These are phyloP conservation scores for Drosophila rubida DNA, from an alignment of 2,888 invertebrate genomes.

Conservation along the genomic window DNA sequence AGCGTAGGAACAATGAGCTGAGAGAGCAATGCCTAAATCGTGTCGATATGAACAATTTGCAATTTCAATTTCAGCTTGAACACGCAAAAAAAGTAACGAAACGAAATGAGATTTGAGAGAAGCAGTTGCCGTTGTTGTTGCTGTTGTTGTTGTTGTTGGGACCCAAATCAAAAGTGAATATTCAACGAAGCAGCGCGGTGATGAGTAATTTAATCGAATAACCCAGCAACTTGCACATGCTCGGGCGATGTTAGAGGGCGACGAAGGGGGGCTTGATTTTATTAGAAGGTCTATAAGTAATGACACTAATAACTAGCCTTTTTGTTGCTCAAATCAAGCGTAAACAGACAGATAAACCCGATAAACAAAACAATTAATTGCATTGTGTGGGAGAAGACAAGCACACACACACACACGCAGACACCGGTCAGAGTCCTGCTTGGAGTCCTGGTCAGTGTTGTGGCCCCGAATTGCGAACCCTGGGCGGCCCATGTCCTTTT, in stretches of 20 bases:
- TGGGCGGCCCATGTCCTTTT: conserved; percentile 55
- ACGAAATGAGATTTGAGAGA: too few species aligned
- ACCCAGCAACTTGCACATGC: background rate
- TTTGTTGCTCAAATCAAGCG: conserved; percentile 73
- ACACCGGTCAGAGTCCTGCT: background rate
- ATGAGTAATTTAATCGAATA: conserved; percentile 49
- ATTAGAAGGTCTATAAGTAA: conserved; percentile 46
- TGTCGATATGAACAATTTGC: too few species aligned
- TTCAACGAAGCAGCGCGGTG: conserved; percentile 41
- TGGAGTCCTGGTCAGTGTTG: too few species aligned
- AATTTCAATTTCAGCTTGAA: too few species aligned
- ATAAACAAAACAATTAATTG: conserved; percentile 81
- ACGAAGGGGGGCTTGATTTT: background rate
- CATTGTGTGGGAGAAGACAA: conserved; percentile 46
- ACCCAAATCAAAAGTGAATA: conserved; percentile 32
- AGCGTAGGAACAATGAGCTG: too few species aligned
- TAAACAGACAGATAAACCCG: conserved; percentile 74
- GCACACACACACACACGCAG: background rate
- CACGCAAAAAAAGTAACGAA: too few species aligned
- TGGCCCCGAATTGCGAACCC: background rate
- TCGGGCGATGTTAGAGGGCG: background rate
- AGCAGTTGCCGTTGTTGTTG: too few species aligned
- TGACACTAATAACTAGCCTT: conserved; percentile 53
- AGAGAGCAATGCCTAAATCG: too few species aligned
- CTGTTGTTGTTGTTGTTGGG: too few species aligned